These are phyloP conservation scores for Rhadinocentrus ornatus DNA, from an alignment of 2,797 vertebrate genomes.

Conservation along the genomic window DNA sequence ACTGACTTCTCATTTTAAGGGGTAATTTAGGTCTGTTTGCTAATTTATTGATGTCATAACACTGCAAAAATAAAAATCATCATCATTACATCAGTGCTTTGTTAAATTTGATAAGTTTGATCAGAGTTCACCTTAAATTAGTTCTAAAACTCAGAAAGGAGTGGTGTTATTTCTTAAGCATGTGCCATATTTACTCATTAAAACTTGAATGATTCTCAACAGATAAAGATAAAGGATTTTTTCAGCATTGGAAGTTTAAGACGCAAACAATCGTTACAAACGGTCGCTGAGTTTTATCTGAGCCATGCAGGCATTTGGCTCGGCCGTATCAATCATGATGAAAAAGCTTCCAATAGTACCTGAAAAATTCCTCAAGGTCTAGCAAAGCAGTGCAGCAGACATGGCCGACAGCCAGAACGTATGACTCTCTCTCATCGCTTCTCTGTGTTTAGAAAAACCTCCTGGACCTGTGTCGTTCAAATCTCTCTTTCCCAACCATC, in stretches of 20 bases:
- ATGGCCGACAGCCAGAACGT: conserved; percentile 55
- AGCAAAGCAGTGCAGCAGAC: conserved; percentile 50
- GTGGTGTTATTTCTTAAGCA: neutral
- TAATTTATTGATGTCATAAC: neutral
- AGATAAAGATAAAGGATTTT: no score
- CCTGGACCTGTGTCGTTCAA: conserved; percentile 51
- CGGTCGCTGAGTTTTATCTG: conserved; percentile 46
- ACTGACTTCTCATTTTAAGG: neutral
- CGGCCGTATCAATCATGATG: conserved; percentile 35
- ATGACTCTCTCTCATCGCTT: conserved; percentile 45
- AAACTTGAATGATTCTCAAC: neutral
- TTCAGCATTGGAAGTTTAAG: conserved; percentile 9
- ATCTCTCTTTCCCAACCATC: conserved; percentile 36
- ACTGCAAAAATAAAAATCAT: neutral
- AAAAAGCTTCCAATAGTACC: conserved; percentile 48
- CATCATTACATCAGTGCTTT: neutral
- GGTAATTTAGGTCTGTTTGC: neutral
- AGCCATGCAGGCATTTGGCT: conserved; percentile 46
- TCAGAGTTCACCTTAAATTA: neutral
- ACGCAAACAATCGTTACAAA: conserved; percentile 39
- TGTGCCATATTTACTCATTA: neutral
- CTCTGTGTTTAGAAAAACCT: conserved; percentile 52
- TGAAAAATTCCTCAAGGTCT: conserved; percentile 73
- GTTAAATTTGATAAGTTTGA: neutral
- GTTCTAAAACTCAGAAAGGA: neutral